A percentile compares a stretch with the other conserved stretches of the same genome.
phyloP scores from a whole-genome alignment of 2,113 vertebrate genomes.

The Synchiropus splendidus region DNA sequence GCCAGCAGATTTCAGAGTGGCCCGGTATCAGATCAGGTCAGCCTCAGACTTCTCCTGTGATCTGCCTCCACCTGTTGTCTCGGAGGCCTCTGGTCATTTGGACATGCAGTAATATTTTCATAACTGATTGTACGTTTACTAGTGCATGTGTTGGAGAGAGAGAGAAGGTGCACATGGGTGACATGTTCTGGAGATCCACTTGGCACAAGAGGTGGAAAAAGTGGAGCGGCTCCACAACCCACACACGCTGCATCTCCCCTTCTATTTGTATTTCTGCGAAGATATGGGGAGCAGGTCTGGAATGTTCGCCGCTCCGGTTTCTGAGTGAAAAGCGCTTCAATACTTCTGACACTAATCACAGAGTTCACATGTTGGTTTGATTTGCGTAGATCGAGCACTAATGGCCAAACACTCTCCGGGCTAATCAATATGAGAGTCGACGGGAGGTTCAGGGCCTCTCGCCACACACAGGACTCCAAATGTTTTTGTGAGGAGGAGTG shows the following conservation, averaged over 20 bases:
- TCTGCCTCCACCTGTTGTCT: conserved; percentile 39
- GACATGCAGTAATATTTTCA: conserved; percentile 56
- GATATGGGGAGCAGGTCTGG: conserved; percentile 44
- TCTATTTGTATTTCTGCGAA: conserved; percentile 54
- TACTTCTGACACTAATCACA: conserved; percentile 63
- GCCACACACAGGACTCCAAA: conserved; percentile 22
- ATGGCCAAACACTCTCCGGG: conserved; percentile 53
- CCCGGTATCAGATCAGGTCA: conserved; percentile 48
- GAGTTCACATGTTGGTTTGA: conserved; percentile 64
- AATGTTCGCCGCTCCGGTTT: conserved; percentile 45
- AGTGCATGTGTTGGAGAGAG: conserved; percentile 16
- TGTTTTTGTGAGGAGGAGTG: background rate
- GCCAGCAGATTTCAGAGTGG: conserved; percentile 46
- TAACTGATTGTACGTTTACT: conserved; percentile 51
- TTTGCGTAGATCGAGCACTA: conserved; percentile 58
- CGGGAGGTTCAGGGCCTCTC: conserved; percentile 28
- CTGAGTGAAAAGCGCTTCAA: conserved; percentile 61
- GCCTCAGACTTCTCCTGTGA: conserved; percentile 23
- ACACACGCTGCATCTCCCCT: conserved; percentile 30
- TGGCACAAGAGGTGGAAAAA: conserved; percentile 31
- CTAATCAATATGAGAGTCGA: conserved; percentile 57
- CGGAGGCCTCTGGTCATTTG: conserved; percentile 47
- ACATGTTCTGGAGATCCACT: conserved; percentile 40
- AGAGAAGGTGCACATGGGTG: conserved; percentile 21
- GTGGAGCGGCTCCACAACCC: conserved; percentile 47